Base-by-base conservation (phyloP, 2,888 invertebrate genomes). In the Sisyra nigra region DNA sequence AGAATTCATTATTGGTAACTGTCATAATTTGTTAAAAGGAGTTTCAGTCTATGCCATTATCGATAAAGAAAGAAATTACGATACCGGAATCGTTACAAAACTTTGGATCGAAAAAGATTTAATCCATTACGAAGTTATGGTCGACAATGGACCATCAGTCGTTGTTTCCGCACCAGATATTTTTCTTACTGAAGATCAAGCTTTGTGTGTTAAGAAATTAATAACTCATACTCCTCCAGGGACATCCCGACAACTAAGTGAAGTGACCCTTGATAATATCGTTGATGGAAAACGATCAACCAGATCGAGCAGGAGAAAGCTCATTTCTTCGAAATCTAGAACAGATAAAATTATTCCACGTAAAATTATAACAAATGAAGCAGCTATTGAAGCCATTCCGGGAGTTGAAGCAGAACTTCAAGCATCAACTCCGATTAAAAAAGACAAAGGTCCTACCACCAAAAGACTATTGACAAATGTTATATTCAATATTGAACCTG, bases 1-100 rank as follows among this genome's bases (percentile, higher is more conserved):
- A 49, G 75, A 76, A 44, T 74, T 74, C 46, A 69, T 77, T 41
- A 71, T 76, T 44, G 48, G 63, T 63, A n/a, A 49, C n/a, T 51
- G 51, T 31, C 48, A 51, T 17, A 55, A 71, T 51, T 70, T 69
- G 1, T 50, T 72, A 42, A 60, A 65, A 48, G 71, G 71, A 1
- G 69, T 71, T 49, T 67, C 67, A 0, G 67, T 72, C 35, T 70
- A 71, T 50, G 71, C 71, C 3, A 59, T 69, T 55, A 67, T 69
- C 0, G 67, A 68, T 49, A 67, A 68, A 24, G 66, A 68, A 14
- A 69, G 47, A 9, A 41, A 64, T 33, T 72, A 69, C 49, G 70
- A 71, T 53, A 67, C 67, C 0, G 71, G 71, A 0, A 51, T 69
- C 42, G 69, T 71, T 41, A 57, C 68, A 36, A 65, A 61, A 0